These are phyloP conservation scores for Sitophilus oryzae DNA, from an alignment of 1,140 invertebrate species.

Conservation along the genomic window DNA sequence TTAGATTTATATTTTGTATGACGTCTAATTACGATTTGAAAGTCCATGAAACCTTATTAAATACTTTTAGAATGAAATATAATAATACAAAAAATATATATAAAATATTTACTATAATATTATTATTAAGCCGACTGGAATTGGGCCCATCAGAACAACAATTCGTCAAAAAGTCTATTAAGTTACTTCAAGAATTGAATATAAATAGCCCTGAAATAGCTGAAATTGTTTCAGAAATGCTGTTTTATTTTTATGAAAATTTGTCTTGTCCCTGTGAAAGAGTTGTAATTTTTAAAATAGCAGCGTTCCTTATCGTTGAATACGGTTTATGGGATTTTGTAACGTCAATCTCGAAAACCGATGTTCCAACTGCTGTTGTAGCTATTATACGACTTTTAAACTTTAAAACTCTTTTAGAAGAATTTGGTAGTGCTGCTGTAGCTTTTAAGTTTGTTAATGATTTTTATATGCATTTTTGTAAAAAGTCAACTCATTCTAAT, in stretches of 20 bases:
- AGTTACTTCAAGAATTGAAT: slow-evolving; percentile 5
- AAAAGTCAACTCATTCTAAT: background rate
- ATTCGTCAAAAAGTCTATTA: slow-evolving; percentile 5
- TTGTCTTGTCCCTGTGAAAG: slow-evolving; percentile 1
- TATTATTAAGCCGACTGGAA: slow-evolving; percentile 16
- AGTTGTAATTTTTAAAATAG: slow-evolving; percentile 14
- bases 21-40: background rate
- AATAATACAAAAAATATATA: slow-evolving; percentile 9
- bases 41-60: slow-evolving; percentile 5
- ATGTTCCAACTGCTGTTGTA: background rate
- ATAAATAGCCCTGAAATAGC: slow-evolving; percentile 9
- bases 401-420: background rate
- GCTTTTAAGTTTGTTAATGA: slow-evolving; percentile 12
- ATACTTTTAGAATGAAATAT: slow-evolving; percentile 6
- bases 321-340: slow-evolving; percentile 11
- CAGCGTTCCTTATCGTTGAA: slow-evolving; percentile 1
- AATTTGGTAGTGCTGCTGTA: background rate
- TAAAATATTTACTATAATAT: slow-evolving; percentile 24
- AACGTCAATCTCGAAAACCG: background rate
- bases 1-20: slow-evolving; percentile 24
- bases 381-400: slow-evolving; percentile 2
- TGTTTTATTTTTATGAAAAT: slow-evolving; percentile 6
- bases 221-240: slow-evolving; percentile 9
- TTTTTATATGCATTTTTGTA: background rate
- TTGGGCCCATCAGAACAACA: background rate